A percentile compares a stretch with the other conserved stretches of the same genome.
phyloP scores from a whole-genome alignment of 2,113 vertebrate species.

The Azemiops feae region DNA sequence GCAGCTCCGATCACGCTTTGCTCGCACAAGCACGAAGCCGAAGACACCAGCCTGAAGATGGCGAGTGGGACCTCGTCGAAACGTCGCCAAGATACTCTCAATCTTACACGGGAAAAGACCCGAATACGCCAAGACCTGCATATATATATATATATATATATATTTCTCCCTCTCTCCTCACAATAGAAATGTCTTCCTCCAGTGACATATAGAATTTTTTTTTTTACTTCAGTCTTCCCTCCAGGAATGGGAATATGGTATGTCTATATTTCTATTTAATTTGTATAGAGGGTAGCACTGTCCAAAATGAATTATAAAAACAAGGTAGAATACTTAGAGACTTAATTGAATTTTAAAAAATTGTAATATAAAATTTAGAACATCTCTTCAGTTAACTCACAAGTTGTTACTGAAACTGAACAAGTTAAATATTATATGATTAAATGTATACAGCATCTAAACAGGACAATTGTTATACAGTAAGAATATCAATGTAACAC shows the following conservation, averaged over 20 bases:
- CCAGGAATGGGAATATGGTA: background rate
- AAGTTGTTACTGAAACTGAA: background rate
- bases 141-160: no score
- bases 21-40: no score
- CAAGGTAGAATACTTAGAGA: background rate
- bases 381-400: background rate
- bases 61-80: no score
- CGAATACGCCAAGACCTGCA: no score
- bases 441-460: background rate
- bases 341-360: background rate
- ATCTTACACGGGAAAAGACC: no score
- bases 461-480: background rate
- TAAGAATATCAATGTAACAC: background rate
- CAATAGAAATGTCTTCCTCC: background rate
- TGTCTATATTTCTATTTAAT: background rate
- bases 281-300: background rate
- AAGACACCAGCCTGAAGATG: no score
- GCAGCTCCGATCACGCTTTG: no score
- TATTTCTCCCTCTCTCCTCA: no score
- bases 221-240: background rate
- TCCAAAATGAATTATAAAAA: background rate
- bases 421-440: background rate
- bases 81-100: no score
- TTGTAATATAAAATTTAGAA: background rate
- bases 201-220: background rate